Evolutionary conservation across 2,888 invertebrate genomes (phyloP), one percentile per base, ranked within the genome.

Genomic region (Rotaria macrura): DNA sequence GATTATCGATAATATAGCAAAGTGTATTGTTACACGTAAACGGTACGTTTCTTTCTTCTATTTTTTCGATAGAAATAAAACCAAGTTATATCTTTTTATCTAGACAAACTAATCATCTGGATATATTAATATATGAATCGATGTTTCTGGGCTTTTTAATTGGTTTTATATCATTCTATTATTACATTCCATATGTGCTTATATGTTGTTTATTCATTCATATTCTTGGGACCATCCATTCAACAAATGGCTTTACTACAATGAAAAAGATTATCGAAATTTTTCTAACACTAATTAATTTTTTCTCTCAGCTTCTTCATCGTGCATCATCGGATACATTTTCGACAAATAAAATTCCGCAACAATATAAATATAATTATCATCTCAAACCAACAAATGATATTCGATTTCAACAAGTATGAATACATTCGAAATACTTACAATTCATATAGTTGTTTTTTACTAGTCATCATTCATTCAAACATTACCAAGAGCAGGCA

Each of bases 91-190:
- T 57, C n/a, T 29, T 55, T 55, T n/a, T 14, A 14, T 79, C 25
- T 43, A 79, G 74, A 43, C 40, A 79, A 43, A 10, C 40, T 25
- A 79, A 79, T 9, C 74, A 40, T 40, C 43, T 79, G 23, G 25
- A 79, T 38, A 79, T 79, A 79, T 79, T 79, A 14, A 23, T 79
- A 25, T 79, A 43, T 79, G 74, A 79, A 79, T 79, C 40, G 40
- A n/a, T 79, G 10, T 12, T 79, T 12, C 20, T 79, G 10, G 43
- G 74, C 12, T 79, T 79, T 79, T 23, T 79, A 10, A 25, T 38
- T 79, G 74, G 38, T 23, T 79, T 79, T 25, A 79, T 43, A 43
- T 79, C 40, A 23, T 25, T 79, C 40, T 79, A 79, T 43, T 43
- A 79, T 43, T 14, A 79, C 43, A 43, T 40, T 40, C 40, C 74